Conservation (phyloP, 2,113 vertebrate genomes). For the Oncorhynchus nerka region DNA sequence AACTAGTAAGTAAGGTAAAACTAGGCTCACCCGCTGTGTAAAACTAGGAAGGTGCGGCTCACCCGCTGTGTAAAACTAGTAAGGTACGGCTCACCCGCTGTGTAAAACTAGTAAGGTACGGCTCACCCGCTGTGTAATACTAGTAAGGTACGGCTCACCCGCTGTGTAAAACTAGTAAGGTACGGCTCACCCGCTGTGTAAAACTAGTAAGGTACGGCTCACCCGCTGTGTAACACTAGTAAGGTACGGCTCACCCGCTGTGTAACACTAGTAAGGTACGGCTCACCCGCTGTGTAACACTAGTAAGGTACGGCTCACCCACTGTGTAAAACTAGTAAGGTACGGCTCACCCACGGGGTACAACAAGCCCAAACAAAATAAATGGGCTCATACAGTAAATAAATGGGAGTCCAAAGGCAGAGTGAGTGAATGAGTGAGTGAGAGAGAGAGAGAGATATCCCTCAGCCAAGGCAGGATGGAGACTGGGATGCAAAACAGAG, state of each 20-base stretch:
- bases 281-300: conserved; percentile 19
- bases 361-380: conserved; percentile 10
- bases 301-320: conserved; percentile 23
- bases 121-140: conserved; percentile 18
- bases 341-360: conserved; percentile 35
- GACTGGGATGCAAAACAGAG: conserved; percentile 52
- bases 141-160: conserved; percentile 20
- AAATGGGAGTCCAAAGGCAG: too few relatives aligned
- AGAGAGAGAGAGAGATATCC: background rate
- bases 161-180: background rate
- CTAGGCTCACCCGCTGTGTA: too few relatives aligned
- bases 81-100: conserved; percentile 24
- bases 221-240: conserved; percentile 2
- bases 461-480: conserved; percentile 63
- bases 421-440: conserved; percentile 12
- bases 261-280: background rate
- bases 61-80: too few relatives aligned
- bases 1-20: too few relatives aligned
- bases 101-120: background rate
- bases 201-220: conserved; percentile 7
- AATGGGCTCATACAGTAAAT: conserved; percentile 2
- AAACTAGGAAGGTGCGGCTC: too few relatives aligned
- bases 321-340: background rate
- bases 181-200: conserved; percentile 22
- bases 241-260: conserved; percentile 23